Base-by-base conservation (phyloP, 2,113 vertebrate species). In the Brachirus orientalis region DNA sequence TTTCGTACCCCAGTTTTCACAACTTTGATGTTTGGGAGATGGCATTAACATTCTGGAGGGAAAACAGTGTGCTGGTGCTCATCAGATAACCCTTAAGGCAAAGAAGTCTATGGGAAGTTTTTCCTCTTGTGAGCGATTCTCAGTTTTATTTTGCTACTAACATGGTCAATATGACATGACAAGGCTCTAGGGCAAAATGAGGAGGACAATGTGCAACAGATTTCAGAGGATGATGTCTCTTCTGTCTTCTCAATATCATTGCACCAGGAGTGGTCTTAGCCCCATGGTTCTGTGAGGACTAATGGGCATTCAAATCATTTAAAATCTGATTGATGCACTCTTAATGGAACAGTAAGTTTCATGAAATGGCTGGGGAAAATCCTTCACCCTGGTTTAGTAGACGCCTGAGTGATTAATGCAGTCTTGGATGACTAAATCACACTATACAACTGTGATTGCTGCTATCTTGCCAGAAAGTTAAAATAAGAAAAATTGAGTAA, bases 11-110 rank as follows among this genome's bases (percentile, higher is more conserved):
- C 33, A 72, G 51, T 79, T 88, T 87, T 57, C 51, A 28, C 12
- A 53, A 80, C 89, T 87, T 89, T 90, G 80, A 90, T 86, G 86
- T 86, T 61, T 19, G 20, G 35, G 46, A 77, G 79, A 74, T 60
- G 79, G 53, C 66, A 66, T 86, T 85, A 70, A 43, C 58, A 85
- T 83, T 86, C 72, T 50, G 52, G 53, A 36, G 45, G 75, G 65
- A 74, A 57, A 46, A 38, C 28, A 43, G 8, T 8, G 11, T 44
- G 65, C 63, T 14, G 35, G 37, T 22, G 53, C 69, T 86, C 10
- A 40, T 83, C 68, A 75, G 72, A 81, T 76, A 72, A 55, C 46
- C 51, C 55, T 72, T 41, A 6, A 53, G 40, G 63, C 57, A 14
- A 28, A 19, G 13, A 67, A 37, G 17, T 74, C 60, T 40, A 45